phyloP scores from a whole-genome alignment of 2,888 invertebrate species.

The Oxycera nigricornis region DNA sequence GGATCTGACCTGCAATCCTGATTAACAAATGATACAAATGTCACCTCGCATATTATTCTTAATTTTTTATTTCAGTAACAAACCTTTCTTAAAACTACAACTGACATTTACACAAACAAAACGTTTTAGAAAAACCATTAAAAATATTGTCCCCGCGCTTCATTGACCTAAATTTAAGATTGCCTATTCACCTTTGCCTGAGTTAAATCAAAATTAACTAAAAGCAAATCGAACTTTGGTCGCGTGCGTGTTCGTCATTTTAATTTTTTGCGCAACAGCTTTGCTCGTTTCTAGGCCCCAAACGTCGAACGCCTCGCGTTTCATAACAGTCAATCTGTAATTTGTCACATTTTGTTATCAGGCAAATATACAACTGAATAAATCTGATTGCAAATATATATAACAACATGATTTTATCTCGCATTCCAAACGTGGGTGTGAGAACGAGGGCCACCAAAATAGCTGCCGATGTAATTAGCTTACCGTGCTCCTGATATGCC shows the following conservation, averaged over 20 bases:
- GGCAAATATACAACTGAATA: background rate
- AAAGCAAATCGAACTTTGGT: background rate
- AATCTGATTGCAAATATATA: background rate
- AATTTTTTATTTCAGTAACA: too few relatives aligned
- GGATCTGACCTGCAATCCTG: too few relatives aligned
- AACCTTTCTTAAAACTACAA: too few relatives aligned
- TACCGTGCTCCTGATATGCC: slow-evolving; percentile 76
- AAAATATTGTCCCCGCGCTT: background rate
- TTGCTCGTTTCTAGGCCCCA: slow-evolving; percentile 68
- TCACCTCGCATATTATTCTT: too few relatives aligned
- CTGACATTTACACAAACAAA: too few relatives aligned
- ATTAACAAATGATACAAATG: too few relatives aligned
- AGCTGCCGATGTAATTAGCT: slow-evolving; percentile 45
- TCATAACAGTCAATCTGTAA: slow-evolving; percentile 67
- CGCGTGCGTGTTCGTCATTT: slow-evolving; percentile 48
- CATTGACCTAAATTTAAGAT: background rate
- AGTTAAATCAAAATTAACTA: background rate
- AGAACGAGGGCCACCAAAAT: background rate
- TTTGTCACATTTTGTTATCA: background rate
- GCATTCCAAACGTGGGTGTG: background rate
- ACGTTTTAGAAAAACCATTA: background rate
- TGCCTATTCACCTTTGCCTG: background rate
- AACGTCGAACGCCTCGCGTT: slow-evolving; percentile 66
- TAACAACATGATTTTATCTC: background rate
- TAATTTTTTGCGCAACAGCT: slow-evolving; percentile 62